Evolutionary conservation across 2,113 vertebrate genomes (phyloP).

Genomic region (Egretta garzetta): DNA sequence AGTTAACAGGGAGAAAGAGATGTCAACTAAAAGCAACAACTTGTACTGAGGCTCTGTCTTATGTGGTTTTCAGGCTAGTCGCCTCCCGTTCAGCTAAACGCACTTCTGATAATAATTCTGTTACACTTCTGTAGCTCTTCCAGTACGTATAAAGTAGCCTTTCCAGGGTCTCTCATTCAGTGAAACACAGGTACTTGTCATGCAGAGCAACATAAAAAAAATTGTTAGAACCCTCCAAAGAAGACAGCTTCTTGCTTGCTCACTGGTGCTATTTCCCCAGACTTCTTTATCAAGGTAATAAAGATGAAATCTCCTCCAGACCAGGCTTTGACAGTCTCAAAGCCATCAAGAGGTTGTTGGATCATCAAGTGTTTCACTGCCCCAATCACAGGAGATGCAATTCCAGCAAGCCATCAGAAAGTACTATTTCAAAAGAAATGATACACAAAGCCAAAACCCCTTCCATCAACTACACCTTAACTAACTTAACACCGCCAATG

Average conservation of each 20-base stretch:
- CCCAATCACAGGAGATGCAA: background rate
- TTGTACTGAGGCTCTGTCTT: background rate
- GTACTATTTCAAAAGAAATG: background rate
- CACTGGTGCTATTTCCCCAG: background rate
- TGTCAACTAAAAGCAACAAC: background rate
- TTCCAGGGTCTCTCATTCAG: background rate
- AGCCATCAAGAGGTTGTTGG: background rate
- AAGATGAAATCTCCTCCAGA: background rate
- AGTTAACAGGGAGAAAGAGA: background rate
- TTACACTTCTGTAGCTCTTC: background rate
- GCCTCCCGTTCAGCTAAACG: background rate
- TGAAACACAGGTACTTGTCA: background rate
- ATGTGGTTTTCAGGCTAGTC: background rate
- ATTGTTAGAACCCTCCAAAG: background rate
- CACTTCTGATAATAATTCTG: background rate
- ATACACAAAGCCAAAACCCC: background rate
- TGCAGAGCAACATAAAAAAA: background rate
- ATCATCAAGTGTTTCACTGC: background rate
- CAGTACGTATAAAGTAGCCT: background rate
- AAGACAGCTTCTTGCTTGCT: background rate
- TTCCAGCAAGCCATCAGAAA: background rate
- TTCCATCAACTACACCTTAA: background rate
- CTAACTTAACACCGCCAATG: background rate
- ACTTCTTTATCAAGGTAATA: background rate
- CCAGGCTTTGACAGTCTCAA: background rate